Base-by-base conservation (phyloP, 2,797 vertebrate species). In the Tarsius wallacei region DNA sequence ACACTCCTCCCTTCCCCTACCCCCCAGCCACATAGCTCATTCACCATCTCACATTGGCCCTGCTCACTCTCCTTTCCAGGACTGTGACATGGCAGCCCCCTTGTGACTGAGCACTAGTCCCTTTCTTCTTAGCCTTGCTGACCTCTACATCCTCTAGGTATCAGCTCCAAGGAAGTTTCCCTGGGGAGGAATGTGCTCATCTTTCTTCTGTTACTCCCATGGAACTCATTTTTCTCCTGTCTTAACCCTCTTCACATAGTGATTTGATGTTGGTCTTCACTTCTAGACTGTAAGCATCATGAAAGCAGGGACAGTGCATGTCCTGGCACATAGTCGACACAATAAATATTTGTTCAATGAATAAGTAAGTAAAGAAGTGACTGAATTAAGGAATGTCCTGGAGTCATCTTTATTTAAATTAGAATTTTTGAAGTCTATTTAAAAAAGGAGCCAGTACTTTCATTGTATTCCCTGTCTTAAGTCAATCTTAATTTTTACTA, bases 401-500 rank as follows among this genome's bases (percentile, higher is more conserved):
- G 42, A 89, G 19, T 12, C 22, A 89, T 70, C 93, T 66, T 42
- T 49, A 49, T 51, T 53, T 61, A 36, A 57, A 66, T 42, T 51
- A 66, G 33, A 70, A 83, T 70, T 33, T 86, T 47, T 31, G 36
- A 74, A 55, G 8, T 8, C 31, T 42, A 22, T 85, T 95, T 85
- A 68, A 22, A 86, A 55, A 90, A 90, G 31, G 16, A 95, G 31
- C 13, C 8, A 85, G n/a, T 51, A 33, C 2, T 91, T 95, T 8
- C 11, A 89, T 55, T 94, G 83, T 53, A 74, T 47, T 89, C 14
- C 57, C n/a, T 49, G 31, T 36, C 51, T 91, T 61, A 95, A 88
- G 21, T 78, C 64, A 90, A 92, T 80, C n/a, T 61, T 92, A 47
- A 77, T 93, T 94, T 90, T 87, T 68, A n/a, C 55, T 91, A 53